Base-by-base conservation (phyloP, 2,888 invertebrate genomes). In the Tholera decimalis region DNA sequence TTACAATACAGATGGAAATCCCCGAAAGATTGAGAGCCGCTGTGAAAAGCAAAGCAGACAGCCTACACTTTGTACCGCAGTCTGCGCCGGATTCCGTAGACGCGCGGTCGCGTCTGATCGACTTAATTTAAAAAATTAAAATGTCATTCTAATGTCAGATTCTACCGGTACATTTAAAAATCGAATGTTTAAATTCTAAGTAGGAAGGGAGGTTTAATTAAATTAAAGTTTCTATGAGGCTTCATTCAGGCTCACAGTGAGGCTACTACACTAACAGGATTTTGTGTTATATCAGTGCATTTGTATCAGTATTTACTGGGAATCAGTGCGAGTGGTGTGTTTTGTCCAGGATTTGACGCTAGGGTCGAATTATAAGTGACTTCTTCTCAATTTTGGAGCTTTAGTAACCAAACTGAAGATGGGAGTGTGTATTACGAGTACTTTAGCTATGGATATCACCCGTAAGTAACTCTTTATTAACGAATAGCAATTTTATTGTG, bases 371-470 rank as follows among this genome's bases (percentile, higher is more conserved):
- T 30, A 33, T 30, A n/a, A 56, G 41, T 59, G 57, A 59, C 49
- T 67, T 66, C 26, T 51, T 30, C 7, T 28, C 9, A 62, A 37
- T 71, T 49, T 59, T 64, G 30, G 47, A 59, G 20, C 47, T 79
- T 71, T 54, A 62, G 66, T 64, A 54, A 47, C 75, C 73, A 73
- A 55, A 61, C 73, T 79, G 73, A 87, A 80, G 74, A 93, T 94
- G 94, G 94, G 94, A 74, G 94, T 93, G 58, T 92, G 89, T 84
- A 89, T 94, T 30, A 89, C 92, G 3, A 93, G 87, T 70, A 94
- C 94, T 35, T 81, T 95, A 72, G 94, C 94, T 22, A 94, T 95
- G 95, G 95, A 95, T 77, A 89, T 94, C 62, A 92, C 89, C 75
- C 93, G 95, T 95, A 86, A 94, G 94, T 94, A 85, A 33, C 30